Base-by-base conservation (phyloP, 2,797 vertebrate genomes). In the Hypotaenidia philippensis region DNA sequence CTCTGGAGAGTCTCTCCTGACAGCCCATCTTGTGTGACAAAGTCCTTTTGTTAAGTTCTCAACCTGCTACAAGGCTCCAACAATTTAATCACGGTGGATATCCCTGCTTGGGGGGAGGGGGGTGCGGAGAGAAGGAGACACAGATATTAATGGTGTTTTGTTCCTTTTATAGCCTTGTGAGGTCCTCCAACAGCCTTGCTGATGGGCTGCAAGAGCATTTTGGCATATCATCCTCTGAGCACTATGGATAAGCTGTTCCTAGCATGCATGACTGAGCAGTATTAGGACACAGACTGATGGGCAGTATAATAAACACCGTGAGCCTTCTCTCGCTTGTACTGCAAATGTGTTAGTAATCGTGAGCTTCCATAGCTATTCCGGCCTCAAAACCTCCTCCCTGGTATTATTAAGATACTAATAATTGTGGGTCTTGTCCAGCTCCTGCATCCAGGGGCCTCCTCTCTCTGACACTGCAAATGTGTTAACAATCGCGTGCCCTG, bases 171-270 rank as follows among this genome's bases (percentile, higher is more conserved):
- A 82, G 87, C 57, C 49, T 36, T 1, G 25, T 8, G 78, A 93
- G 66, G 83, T 72, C 81, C 81, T 74, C 71, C 2, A 9, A 21
- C 91, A 93, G 81, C 63, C 59, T 80, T 29, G 87, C 65, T 77
- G 93, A 86, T 49, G 91, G 78, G 25, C 89, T 50, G 52, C 83
- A 36, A 64, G 78, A 79, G 92, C 66, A 82, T 81, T 94, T 83
- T 64, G 83, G 87, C 88, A 34, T 1, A 6, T 47, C 4, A 11
- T 27, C 74, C 93, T 56, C 79, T 1, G 9, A 93, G 86, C 70
- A 31, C 56, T 60, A 25, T 0, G 90, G 92, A 90, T 81, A 92
- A 95, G 92, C 72, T 84, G 92, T 52, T 93, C 93, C 90, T 44
- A 76, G 74, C 71, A 69, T 5, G 70, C 88, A 21, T 81, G 92